Percentiles rank a stretch among this genome's conserved stretches.
Evolutionary conservation across 2,797 vertebrate species (phyloP).

Genomic region (Antrozous pallidus): DNA sequence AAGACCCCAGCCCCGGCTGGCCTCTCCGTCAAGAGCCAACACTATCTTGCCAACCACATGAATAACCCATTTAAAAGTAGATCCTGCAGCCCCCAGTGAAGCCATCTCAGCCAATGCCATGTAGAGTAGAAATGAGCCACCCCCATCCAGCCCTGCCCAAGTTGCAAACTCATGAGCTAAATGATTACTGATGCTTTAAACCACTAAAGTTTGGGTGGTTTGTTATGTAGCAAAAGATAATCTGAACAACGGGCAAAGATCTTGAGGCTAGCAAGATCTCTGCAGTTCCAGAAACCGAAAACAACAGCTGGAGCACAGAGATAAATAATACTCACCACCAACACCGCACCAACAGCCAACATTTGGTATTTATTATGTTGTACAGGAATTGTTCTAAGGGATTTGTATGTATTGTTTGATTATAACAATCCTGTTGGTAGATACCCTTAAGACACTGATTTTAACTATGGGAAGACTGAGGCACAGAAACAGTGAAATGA

Average conservation of each 20-base stretch:
- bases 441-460: background rate
- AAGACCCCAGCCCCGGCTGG: background rate
- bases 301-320: background rate
- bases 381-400: background rate
- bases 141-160: background rate
- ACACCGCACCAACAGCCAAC: background rate
- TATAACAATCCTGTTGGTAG: background rate
- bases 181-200: background rate
- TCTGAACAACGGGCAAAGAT: background rate
- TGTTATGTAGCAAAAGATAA: slow-evolving; percentile 38
- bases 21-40: background rate
- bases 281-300: slow-evolving; percentile 22
- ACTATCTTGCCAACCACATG: background rate
- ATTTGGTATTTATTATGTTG: background rate
- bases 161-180: background rate
- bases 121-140: background rate
- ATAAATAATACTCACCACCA: background rate
- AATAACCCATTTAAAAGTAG: background rate
- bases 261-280: background rate
- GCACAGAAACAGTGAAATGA: background rate
- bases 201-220: background rate
- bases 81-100: background rate
- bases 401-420: background rate
- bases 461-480: background rate
- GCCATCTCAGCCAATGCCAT: background rate